Base-by-base conservation (phyloP, 1,140 invertebrate species). In the Frieseomelitta varia region DNA sequence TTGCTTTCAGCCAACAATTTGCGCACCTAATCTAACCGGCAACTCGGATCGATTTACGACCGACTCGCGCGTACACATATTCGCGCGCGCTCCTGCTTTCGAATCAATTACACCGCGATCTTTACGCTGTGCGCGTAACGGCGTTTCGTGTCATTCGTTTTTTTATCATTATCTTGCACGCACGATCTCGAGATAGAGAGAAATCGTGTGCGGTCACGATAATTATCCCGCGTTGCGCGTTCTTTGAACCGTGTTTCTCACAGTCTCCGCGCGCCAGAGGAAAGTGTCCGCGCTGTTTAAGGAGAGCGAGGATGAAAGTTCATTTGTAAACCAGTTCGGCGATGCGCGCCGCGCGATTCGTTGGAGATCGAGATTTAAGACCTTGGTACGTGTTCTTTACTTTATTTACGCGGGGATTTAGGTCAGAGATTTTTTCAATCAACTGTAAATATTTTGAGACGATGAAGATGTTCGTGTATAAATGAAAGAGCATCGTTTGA, bases 261-360 rank as follows among this genome's bases (percentile, higher is more conserved):
- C 68, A 39, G 39, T 17, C 71, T n/a, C 68, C 21, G 30, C 14
- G 21, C 10, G 11, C 39, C 39, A 47, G 80, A 47, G 80, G 73
- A 74, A 82, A 82, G 72, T 74, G 58, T 6, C 11, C 51, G n/a
- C 10, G 30, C 39, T n/a, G 30, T 73, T 53, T 34, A 65, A 74
- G 56, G 67, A n/a, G 21, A 67, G 24, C 11, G 80, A 39, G 30
- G 51, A 68, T 61, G 73, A 77, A 76, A 82, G 80, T 77, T 56
- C 19, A 68, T 47, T 53, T 17, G 11, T 30, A 21, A 67, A 74
- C 72, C 27, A 17, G 51, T 74, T 74, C 30, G 17, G 14, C 30
- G 51, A 39, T 55, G 27, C 19, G 11, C 3, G 15, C 24, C 63
- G 24, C 30, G 53, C n/a, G 69, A 74, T 65, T 63, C 24, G 39